phyloP scores from a whole-genome alignment of 2,113 vertebrate species.

The Pogonocichla stellata region DNA sequence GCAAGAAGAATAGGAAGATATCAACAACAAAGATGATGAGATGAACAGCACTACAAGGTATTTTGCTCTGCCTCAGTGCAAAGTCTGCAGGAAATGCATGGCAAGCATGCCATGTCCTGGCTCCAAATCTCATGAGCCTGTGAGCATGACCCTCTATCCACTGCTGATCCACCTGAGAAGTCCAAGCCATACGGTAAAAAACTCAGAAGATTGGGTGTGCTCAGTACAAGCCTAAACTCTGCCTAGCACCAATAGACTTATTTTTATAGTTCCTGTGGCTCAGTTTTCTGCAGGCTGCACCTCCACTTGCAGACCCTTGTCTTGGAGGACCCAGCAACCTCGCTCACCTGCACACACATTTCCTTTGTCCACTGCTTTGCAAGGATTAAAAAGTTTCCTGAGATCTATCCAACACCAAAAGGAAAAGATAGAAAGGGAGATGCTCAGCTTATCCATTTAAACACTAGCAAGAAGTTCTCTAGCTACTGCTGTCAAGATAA shows the following conservation, averaged over 20 bases:
- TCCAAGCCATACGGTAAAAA: neutral
- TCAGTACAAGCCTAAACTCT: neutral
- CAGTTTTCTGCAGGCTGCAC: neutral
- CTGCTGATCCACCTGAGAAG: neutral
- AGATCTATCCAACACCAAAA: neutral
- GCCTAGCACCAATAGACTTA: neutral
- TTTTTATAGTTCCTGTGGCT: neutral
- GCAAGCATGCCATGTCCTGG: neutral
- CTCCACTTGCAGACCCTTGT: neutral
- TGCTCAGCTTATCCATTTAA: neutral
- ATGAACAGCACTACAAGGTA: neutral
- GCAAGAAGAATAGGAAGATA: neutral
- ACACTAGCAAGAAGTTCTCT: neutral
- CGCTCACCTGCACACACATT: neutral
- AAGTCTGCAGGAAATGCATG: neutral
- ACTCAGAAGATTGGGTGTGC: neutral
- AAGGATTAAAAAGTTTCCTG: neutral
- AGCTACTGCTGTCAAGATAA: slow-evolving; percentile 1
- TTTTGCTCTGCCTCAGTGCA: neutral
- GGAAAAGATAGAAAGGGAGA: neutral
- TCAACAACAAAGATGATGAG: neutral
- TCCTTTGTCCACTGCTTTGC: neutral
- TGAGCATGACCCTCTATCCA: neutral
- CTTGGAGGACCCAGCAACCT: neutral
- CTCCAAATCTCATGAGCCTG: accelerated